Evolutionary conservation across 2,113 vertebrate species (phyloP).

Genomic region (Chlorocebus sabaeus): DNA sequence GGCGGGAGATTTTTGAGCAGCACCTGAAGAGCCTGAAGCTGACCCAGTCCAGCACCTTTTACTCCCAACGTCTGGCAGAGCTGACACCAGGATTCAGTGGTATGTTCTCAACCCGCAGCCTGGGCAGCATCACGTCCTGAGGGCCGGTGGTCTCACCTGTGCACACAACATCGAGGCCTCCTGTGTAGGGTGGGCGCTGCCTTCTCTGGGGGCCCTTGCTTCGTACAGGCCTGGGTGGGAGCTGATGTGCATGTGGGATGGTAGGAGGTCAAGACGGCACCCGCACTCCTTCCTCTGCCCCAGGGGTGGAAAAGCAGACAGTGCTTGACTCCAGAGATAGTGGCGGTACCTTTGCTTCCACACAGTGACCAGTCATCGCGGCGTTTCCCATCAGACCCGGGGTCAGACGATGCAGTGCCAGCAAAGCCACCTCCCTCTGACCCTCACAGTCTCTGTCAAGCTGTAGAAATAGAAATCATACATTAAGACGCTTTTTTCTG

Average conservation of each 20-base stretch:
- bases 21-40: constrained; percentile 96
- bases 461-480: constrained; percentile 20
- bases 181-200: fast-evolving
- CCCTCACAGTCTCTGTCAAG: neutral
- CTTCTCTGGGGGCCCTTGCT: neutral
- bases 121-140: fast-evolving
- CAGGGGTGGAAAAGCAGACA: neutral
- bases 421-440: neutral
- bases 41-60: constrained; percentile 89
- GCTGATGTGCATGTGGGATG: no score
- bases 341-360: neutral
- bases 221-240: neutral
- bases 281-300: fast-evolving
- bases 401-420: neutral
- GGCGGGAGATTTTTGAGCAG: constrained; percentile 96
- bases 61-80: constrained; percentile 94
- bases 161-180: neutral
- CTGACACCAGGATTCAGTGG: constrained; percentile 97
- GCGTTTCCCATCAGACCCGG: constrained; percentile 3
- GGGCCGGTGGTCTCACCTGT: neutral
- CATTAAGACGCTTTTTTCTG: neutral
- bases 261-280: neutral
- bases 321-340: neutral
- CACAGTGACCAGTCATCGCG: neutral
- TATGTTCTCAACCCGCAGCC: constrained; percentile 58